These are phyloP conservation scores for Crioceris asparagi DNA, from an alignment of 2,888 invertebrate species.

Conservation along the genomic window DNA sequence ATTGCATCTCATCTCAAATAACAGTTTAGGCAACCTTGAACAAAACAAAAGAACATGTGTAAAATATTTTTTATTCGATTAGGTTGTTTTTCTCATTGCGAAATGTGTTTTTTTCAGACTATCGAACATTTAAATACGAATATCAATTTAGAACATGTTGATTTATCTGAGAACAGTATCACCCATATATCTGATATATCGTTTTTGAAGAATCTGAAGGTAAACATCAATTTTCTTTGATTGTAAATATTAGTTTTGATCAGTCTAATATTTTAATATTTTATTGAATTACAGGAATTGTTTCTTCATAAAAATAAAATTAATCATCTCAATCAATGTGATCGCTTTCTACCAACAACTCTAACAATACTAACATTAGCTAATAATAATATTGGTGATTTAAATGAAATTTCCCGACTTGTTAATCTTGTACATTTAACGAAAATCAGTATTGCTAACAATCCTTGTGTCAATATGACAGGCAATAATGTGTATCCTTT, in stretches of 20 bases:
- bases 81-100: no score
- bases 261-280: not conserved
- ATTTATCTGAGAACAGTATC: slow-evolving; percentile 83
- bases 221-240: slow-evolving; percentile 31
- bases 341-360: slow-evolving; percentile 67
- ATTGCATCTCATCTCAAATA: no score
- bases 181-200: slow-evolving; percentile 76
- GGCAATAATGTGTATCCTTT: slow-evolving; percentile 71
- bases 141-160: slow-evolving; percentile 68
- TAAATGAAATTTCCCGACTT: slow-evolving; percentile 77
- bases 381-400: slow-evolving; percentile 72
- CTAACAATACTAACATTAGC: slow-evolving; percentile 67
- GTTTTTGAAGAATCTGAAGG: slow-evolving; percentile 71
- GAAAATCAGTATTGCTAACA: slow-evolving; percentile 75
- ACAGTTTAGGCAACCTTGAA: no score
- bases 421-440: slow-evolving; percentile 64
- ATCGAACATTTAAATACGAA: slow-evolving; percentile 82
- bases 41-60: no score
- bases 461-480: slow-evolving; percentile 76
- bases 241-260: not conserved
- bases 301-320: slow-evolving; percentile 79
- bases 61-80: no score
- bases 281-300: slow-evolving; percentile 51
- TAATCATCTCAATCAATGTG: slow-evolving; percentile 68
- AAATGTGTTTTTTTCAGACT: slow-evolving; percentile 51